Evolutionary conservation across 2,113 vertebrate species (phyloP).

Genomic region (Micronycteris hirsuta): DNA sequence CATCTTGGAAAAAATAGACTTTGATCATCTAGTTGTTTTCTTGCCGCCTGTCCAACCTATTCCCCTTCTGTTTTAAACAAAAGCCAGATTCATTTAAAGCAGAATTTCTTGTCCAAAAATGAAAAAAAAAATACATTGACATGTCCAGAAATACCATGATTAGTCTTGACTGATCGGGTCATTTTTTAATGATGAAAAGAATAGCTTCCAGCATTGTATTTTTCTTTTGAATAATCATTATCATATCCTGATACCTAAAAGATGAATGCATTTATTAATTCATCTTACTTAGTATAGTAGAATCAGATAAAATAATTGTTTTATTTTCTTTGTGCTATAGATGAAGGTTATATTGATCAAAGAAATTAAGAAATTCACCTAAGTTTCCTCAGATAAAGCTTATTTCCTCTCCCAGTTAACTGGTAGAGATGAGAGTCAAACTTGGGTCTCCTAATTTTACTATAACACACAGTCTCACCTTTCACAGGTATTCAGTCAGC

Average conservation of each 20-base stretch:
- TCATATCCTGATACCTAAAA: not conserved
- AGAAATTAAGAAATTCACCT: not conserved
- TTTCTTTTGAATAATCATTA: not conserved
- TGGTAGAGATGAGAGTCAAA: not conserved
- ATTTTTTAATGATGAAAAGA: not conserved
- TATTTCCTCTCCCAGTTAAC: too few relatives aligned
- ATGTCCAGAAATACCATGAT: not conserved
- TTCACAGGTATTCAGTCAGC: not conserved
- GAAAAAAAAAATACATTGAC: not conserved
- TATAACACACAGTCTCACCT: not conserved
- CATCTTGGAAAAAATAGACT: not conserved
- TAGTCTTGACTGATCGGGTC: not conserved
- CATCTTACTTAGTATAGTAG: not conserved
- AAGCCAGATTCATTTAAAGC: not conserved
- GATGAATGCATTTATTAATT: not conserved
- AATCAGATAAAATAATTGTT: not conserved
- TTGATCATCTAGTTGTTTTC: slow-evolving; percentile 11
- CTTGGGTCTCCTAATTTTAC: not conserved
- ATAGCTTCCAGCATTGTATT: not conserved
- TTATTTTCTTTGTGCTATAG: not conserved
- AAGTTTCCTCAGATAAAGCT: not conserved
- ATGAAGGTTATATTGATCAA: not conserved
- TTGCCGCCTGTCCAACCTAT: not conserved
- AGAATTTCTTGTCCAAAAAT: slow-evolving; percentile 7
- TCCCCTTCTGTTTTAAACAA: not conserved